Conservation (phyloP, 2,113 vertebrate genomes). For the Pyxicephalus adspersus region DNA sequence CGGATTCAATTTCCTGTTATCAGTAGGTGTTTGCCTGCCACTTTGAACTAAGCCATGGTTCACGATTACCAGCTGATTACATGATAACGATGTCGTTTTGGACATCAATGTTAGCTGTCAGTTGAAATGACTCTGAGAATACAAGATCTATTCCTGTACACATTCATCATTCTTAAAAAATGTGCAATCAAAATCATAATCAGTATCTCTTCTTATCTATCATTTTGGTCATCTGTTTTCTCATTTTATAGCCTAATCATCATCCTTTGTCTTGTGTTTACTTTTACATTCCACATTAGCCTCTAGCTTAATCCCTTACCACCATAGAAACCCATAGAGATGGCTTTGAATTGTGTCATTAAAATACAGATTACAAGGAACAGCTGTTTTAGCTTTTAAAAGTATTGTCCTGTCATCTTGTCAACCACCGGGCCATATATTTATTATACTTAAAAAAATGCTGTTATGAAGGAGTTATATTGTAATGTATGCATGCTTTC, state of each 20-base stretch:
- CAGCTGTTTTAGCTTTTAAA: not conserved
- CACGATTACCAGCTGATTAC: constrained; percentile 6
- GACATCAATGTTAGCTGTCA: not conserved
- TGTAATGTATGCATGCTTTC: not conserved
- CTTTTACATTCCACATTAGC: not conserved
- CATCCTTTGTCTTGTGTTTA: constrained; percentile 1
- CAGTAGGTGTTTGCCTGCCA: not conserved
- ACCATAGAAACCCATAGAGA: not conserved
- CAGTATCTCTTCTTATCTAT: constrained; percentile 41
- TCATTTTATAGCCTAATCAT: constrained; percentile 27
- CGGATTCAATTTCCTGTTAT: not conserved
- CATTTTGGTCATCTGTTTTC: constrained; percentile 3
- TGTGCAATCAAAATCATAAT: constrained; percentile 48
- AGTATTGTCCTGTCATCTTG: not conserved
- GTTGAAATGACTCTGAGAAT: constrained; percentile 9
- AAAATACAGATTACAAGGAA: constrained; percentile 11
- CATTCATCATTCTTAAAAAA: constrained; percentile 23
- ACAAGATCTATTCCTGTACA: constrained; percentile 22
- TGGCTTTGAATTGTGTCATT: not conserved
- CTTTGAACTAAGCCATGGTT: constrained; percentile 10
- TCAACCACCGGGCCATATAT: not conserved
- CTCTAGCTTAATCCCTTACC: not conserved
- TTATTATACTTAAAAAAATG: not conserved
- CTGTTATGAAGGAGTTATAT: not conserved
- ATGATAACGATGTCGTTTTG: not conserved